phyloP scores from a whole-genome alignment of 2,888 invertebrate genomes.

The Rhagonycha fulva region DNA sequence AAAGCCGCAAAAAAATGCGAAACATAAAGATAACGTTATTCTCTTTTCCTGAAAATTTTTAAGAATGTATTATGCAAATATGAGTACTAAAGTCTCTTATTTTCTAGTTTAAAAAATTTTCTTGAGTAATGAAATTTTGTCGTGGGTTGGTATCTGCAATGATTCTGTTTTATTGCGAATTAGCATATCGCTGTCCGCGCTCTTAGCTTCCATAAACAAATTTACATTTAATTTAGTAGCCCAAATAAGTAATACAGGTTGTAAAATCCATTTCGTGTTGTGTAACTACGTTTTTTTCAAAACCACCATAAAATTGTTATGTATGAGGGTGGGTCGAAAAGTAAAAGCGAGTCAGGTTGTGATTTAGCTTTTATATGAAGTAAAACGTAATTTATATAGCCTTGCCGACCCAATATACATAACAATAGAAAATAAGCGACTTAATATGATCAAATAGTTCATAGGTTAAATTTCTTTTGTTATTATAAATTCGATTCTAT shows the following conservation, averaged over 20 bases:
- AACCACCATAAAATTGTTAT: background rate
- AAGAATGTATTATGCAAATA: slow-evolving; percentile 38
- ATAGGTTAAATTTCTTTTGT: background rate
- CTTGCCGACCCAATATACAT: background rate
- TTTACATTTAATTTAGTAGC: background rate
- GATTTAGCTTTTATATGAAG: background rate
- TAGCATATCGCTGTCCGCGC: slow-evolving; percentile 9
- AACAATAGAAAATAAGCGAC: background rate
- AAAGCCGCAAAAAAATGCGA: no score
- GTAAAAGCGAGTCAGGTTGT: background rate
- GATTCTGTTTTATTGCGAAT: slow-evolving; percentile 15
- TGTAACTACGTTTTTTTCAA: background rate
- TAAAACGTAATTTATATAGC: background rate
- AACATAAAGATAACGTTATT: background rate
- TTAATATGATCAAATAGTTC: background rate
- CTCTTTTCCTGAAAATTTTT: background rate
- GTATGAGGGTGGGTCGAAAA: background rate
- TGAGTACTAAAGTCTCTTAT: slow-evolving; percentile 35
- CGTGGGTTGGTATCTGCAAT: slow-evolving; percentile 15
- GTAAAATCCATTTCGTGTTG: background rate
- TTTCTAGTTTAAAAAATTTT: slow-evolving; percentile 34
- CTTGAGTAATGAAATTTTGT: slow-evolving; percentile 33
- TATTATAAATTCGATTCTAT: background rate
- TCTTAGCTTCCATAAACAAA: slow-evolving; percentile 1
- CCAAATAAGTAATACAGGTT: slow-evolving; percentile 3